Conservation (phyloP, 2,888 invertebrate genomes). For the Sinopyrophorus schimmeli region DNA sequence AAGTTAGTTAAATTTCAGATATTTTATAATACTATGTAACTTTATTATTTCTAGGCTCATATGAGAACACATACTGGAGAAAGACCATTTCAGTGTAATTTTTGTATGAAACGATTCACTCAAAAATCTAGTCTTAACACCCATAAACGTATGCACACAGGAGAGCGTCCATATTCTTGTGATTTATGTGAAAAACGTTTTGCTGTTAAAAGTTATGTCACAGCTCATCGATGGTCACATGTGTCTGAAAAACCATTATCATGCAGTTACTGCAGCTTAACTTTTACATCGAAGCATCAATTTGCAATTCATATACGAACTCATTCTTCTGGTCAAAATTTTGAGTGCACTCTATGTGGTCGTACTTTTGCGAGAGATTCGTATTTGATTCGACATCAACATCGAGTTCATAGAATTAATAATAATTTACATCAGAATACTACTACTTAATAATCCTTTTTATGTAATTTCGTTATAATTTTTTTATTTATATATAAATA, state of each 20-base stretch:
- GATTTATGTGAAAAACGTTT: conserved; percentile 80
- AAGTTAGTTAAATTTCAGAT: conserved; percentile 48
- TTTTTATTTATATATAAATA: no score
- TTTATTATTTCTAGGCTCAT: conserved; percentile 59
- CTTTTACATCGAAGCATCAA: conserved; percentile 72
- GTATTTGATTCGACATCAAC: conserved; percentile 77
- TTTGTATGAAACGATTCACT: conserved; percentile 76
- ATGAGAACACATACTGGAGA: conserved; percentile 81
- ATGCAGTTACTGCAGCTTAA: conserved; percentile 73
- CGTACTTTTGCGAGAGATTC: conserved; percentile 76
- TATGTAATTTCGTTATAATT: no score
- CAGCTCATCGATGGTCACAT: conserved; percentile 80
- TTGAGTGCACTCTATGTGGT: conserved; percentile 75
- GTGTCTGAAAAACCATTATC: conserved; percentile 74
- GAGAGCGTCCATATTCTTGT: conserved; percentile 77
- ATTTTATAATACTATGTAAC: not conserved
- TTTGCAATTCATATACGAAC: conserved; percentile 77
- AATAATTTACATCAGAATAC: conserved; percentile 25
- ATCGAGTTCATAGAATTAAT: conserved; percentile 67
- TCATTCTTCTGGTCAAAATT: conserved; percentile 70
- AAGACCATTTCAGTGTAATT: conserved; percentile 73
- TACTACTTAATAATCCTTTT: conserved; percentile 1
- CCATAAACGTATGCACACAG: conserved; percentile 80
- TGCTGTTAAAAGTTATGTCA: conserved; percentile 80
- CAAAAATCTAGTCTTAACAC: conserved; percentile 82